phyloP scores from a whole-genome alignment of 2,113 vertebrate genomes.

The Hypocryptadius cinnamomeus region DNA sequence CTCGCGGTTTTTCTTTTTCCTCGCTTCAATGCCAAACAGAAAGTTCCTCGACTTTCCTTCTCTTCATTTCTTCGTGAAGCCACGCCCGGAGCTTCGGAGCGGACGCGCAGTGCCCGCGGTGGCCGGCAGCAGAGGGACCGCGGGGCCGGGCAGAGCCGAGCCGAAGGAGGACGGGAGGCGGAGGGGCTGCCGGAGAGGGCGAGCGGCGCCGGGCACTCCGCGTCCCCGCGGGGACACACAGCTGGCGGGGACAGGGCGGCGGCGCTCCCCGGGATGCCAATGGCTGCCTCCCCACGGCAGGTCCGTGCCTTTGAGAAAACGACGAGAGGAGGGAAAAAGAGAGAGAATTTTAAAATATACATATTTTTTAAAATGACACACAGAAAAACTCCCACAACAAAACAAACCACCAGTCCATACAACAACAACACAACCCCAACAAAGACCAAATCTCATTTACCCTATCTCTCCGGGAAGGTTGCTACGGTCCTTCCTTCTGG shows the following conservation, averaged over 20 bases:
- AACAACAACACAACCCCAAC: no score
- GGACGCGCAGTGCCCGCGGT: not conserved
- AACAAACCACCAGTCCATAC: not conserved
- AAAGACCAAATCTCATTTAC: not conserved
- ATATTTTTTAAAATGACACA: no score
- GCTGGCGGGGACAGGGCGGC: no score
- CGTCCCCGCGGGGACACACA: not conserved
- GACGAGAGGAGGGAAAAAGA: not conserved
- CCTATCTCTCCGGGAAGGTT: not conserved
- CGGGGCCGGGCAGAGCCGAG: no score
- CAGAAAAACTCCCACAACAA: not conserved
- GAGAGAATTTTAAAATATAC: not conserved
- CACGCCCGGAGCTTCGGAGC: not conserved
- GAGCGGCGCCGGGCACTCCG: fast-evolving
- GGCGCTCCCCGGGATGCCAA: not conserved
- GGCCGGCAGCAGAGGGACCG: not conserved
- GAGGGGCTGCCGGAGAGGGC: not conserved
- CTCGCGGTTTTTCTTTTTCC: not conserved
- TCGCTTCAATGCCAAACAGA: not conserved
- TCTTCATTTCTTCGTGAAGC: not conserved
- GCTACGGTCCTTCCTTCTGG: not conserved
- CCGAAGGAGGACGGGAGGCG: no score
- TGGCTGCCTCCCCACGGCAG: not conserved
- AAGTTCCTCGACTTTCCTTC: not conserved
- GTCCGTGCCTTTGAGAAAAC: not conserved